These are phyloP conservation scores for Peromyscus aztecus DNA, from an alignment of 2,797 vertebrate species.

Conservation along the genomic window DNA sequence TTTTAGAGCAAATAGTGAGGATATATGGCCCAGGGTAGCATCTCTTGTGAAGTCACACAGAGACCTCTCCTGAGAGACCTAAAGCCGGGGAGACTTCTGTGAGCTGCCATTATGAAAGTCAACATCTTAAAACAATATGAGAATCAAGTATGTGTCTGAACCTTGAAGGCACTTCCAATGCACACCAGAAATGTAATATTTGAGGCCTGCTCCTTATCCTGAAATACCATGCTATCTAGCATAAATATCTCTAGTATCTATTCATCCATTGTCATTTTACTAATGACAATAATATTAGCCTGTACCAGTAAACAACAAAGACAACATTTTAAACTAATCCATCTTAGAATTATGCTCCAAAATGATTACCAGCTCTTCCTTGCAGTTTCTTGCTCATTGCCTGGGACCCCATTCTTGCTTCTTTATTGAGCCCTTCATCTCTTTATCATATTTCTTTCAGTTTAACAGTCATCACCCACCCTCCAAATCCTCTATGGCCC, in stretches of 20 bases:
- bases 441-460: background rate
- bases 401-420: background rate
- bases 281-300: background rate
- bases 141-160: constrained; percentile 5
- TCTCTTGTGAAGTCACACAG: background rate
- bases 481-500: background rate
- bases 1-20: background rate
- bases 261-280: background rate
- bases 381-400: background rate
- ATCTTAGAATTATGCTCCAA: background rate
- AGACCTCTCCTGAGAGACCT: background rate
- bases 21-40: accelerated
- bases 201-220: background rate
- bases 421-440: background rate
- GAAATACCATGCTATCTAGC: background rate
- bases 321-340: background rate
- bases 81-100: background rate
- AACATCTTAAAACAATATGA: constrained; percentile 13
- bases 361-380: background rate
- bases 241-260: background rate
- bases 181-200: background rate
- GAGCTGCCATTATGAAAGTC: background rate
- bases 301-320: background rate
- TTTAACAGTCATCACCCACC: background rate
- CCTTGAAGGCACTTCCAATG: background rate